phyloP scores from a whole-genome alignment of 2,797 vertebrate genomes.

The Notolepis coatsorum region DNA sequence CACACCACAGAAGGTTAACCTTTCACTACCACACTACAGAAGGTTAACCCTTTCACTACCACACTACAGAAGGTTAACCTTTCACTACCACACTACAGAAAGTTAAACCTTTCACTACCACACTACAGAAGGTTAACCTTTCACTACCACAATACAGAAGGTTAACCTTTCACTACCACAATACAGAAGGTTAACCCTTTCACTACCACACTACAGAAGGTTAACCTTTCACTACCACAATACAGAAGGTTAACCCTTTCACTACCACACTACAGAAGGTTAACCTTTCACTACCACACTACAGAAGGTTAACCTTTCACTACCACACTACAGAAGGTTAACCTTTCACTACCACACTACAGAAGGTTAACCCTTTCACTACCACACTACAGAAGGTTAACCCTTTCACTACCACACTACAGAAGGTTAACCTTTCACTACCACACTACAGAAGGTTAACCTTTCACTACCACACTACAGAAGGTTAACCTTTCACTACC shows the following conservation, averaged over 20 bases:
- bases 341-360: conserved; percentile 23
- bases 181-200: conserved; percentile 54
- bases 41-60: conserved; percentile 1
- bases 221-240: conserved; percentile 21
- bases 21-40: no score
- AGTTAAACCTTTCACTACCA: conserved; percentile 1
- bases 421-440: conserved; percentile 48
- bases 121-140: conserved; percentile 54
- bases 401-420: conserved; percentile 23
- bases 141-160: no score
- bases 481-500: conserved; percentile 51
- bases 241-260: conserved; percentile 53
- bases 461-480: conserved; percentile 23
- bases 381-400: no score
- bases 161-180: conserved; percentile 16
- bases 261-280: no score
- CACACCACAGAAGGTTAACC: conserved; percentile 50
- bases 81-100: no score
- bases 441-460: no score
- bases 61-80: conserved; percentile 53
- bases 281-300: conserved; percentile 22
- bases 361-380: conserved; percentile 49
- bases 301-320: conserved; percentile 50
- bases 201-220: no score
- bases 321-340: no score